phyloP scores from a whole-genome alignment of 2,888 invertebrate species.

The Aporophyla lueneburgensis region DNA sequence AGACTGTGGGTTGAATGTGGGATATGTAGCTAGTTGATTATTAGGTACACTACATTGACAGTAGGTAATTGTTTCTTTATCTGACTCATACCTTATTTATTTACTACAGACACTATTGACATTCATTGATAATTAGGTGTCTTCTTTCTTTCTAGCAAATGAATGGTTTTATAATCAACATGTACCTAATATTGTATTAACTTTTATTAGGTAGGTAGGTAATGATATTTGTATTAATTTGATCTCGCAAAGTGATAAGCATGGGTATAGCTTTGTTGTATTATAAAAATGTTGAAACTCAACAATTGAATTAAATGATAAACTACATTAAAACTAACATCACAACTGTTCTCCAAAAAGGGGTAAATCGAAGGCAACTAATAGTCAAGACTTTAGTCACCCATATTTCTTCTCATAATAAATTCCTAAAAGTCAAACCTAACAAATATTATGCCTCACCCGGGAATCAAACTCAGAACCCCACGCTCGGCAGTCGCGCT shows the following conservation, averaged over 20 bases:
- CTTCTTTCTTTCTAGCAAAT: background rate
- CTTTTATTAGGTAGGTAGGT: background rate
- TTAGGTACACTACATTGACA: background rate
- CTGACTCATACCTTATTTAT: slow-evolving; percentile 31
- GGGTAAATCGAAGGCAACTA: too few relatives aligned
- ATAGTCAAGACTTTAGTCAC: too few relatives aligned
- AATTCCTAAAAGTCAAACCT: too few relatives aligned
- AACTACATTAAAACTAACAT: background rate
- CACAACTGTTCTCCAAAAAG: background rate
- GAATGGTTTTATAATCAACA: background rate
- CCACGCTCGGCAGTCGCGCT: too few relatives aligned
- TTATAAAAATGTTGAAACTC: background rate
- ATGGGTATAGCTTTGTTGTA: background rate
- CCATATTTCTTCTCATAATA: too few relatives aligned
- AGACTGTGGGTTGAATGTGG: background rate
- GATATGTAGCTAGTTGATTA: background rate
- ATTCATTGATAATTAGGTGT: slow-evolving; percentile 2
- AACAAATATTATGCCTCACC: too few relatives aligned
- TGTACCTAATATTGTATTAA: background rate
- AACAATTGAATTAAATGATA: background rate
- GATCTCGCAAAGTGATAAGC: too few relatives aligned
- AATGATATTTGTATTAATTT: background rate
- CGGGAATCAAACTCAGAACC: too few relatives aligned
- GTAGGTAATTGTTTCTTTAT: background rate
- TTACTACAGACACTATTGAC: slow-evolving; percentile 12